These are phyloP conservation scores for Panulirus ornatus DNA, from an alignment of 1,140 invertebrate genomes.

Conservation along the genomic window DNA sequence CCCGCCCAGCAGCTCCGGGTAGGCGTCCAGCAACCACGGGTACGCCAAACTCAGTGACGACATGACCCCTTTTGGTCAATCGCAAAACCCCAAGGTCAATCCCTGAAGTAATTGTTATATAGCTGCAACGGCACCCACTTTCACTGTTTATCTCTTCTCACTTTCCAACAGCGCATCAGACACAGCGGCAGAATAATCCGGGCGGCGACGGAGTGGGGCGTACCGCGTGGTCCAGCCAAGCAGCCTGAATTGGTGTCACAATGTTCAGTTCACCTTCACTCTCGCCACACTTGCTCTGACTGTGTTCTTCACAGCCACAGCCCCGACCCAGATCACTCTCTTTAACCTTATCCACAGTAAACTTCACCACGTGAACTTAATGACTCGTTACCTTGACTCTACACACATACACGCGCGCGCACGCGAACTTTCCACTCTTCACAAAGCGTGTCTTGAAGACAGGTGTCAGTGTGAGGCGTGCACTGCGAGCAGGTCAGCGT, in stretches of 20 bases:
- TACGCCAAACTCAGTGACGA: slow-evolving; percentile 65
- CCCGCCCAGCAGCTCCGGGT: slow-evolving; percentile 67
- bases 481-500: too few relatives aligned
- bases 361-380: neutral
- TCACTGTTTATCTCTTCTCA: neutral
- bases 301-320: slow-evolving; percentile 12
- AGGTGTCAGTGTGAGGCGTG: too few relatives aligned
- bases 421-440: neutral
- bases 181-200: neutral
- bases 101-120: neutral
- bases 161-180: too few relatives aligned
- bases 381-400: neutral
- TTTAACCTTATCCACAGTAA: slow-evolving; percentile 13
- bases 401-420: neutral
- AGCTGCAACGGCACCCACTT: neutral
- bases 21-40: slow-evolving; percentile 73
- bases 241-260: neutral
- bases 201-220: neutral
- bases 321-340: neutral
- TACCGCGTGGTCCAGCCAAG: neutral
- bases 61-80: slow-evolving; percentile 21
- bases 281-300: neutral
- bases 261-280: slow-evolving; percentile 14
- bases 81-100: neutral
- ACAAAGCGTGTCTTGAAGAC: too few relatives aligned